A percentile compares a stretch with the other conserved stretches of the same genome.
Conservation (phyloP, 2,797 vertebrate genomes). For the Sorex maritimensis region DNA sequence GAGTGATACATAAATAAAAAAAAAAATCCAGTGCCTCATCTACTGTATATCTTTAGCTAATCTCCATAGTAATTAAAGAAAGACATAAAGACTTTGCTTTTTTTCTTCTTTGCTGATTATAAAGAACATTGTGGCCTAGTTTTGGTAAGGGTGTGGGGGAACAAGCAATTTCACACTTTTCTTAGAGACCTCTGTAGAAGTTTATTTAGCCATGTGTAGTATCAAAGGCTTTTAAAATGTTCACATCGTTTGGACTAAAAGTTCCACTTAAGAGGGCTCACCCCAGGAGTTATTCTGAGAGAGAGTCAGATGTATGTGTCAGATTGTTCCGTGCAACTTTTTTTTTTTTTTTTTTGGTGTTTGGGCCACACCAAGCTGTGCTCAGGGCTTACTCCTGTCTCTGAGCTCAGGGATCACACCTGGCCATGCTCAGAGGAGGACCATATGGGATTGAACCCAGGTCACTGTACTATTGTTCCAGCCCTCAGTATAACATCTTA, state of each 20-base stretch:
- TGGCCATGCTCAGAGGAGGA: no score
- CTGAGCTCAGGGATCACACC: no score
- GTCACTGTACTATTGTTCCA: no score
- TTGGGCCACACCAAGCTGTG: no score
- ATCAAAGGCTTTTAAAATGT: constrained; percentile 23
- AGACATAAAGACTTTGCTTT: not conserved
- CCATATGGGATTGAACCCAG: no score
- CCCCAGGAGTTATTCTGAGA: not conserved
- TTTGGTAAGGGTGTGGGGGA: not conserved
- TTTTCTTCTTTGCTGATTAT: constrained; percentile 14
- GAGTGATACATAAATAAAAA: not conserved
- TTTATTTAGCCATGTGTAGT: not conserved
- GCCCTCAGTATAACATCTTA: no score
- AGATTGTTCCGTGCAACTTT: not conserved
- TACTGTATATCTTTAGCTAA: not conserved
- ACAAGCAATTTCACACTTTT: constrained; percentile 11
- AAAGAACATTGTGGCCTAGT: not conserved
- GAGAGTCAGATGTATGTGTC: not conserved
- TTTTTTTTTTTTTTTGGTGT: not conserved
- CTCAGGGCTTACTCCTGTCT: no score
- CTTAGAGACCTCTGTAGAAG: not conserved
- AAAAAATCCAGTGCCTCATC: not conserved
- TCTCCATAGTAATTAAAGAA: constrained; percentile 20
- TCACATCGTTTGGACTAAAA: not conserved
- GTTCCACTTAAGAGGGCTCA: not conserved